phyloP scores from a whole-genome alignment of 2,797 vertebrate species.

The Pseudomugil tenellus region DNA sequence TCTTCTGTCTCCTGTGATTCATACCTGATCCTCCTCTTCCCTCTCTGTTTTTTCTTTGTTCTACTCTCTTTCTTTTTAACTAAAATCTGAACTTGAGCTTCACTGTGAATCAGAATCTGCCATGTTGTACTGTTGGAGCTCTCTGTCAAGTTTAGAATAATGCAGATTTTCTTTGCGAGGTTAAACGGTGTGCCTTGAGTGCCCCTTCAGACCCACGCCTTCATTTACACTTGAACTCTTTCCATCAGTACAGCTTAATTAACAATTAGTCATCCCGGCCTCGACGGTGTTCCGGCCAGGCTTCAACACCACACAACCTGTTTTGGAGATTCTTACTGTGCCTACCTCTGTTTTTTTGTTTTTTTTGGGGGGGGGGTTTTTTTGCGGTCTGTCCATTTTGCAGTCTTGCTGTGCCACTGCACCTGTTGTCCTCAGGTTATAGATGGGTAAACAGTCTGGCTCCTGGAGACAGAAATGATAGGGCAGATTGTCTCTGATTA shows the following conservation, averaged over 20 bases:
- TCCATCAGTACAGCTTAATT: slow-evolving; percentile 73
- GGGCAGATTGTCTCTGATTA: neutral
- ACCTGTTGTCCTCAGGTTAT: neutral
- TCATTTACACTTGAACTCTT: slow-evolving; percentile 75
- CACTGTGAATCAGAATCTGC: slow-evolving; percentile 56
- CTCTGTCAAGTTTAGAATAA: slow-evolving; percentile 64
- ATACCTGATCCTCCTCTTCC: slow-evolving; percentile 14
- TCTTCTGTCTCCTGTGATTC: slow-evolving; percentile 43
- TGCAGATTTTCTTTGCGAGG: slow-evolving; percentile 55
- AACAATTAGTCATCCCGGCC: slow-evolving; percentile 71
- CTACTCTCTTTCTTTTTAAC: neutral
- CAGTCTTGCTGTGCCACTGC: slow-evolving; percentile 3
- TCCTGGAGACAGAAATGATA: slow-evolving; percentile 10
- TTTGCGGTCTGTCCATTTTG: slow-evolving; percentile 22
- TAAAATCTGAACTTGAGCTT: slow-evolving; percentile 61
- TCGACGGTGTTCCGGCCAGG: slow-evolving; percentile 55
- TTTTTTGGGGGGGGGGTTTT: neutral
- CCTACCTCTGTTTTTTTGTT: slow-evolving; percentile 28
- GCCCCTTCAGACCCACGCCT: slow-evolving; percentile 67
- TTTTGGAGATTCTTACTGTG: slow-evolving; percentile 39
- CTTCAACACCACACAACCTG: slow-evolving; percentile 50
- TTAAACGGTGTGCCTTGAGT: slow-evolving; percentile 63
- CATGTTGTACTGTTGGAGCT: slow-evolving; percentile 44
- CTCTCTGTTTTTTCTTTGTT: slow-evolving; percentile 4
- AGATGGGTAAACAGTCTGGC: neutral